A percentile compares a stretch with the other conserved stretches of the same genome.
Evolutionary conservation across 2,888 invertebrate species (phyloP).

Genomic region (Furcula furcula): DNA sequence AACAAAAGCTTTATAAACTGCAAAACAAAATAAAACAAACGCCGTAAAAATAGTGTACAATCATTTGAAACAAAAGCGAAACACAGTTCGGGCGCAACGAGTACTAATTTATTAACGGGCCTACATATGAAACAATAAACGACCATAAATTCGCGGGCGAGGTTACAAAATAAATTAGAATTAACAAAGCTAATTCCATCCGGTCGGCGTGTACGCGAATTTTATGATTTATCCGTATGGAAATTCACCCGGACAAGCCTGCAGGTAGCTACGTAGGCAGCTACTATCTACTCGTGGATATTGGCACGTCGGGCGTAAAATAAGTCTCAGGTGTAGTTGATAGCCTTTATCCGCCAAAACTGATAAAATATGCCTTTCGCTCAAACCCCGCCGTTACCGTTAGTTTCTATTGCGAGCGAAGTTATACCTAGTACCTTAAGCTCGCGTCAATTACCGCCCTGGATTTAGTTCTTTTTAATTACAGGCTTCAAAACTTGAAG

Average conservation of each 20-base stretch:
- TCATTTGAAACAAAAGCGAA: too few species aligned
- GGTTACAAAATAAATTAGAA: constrained; percentile 48
- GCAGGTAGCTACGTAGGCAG: constrained; percentile 19
- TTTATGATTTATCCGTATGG: constrained; percentile 58
- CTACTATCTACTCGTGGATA: constrained; percentile 40
- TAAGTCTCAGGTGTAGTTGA: constrained; percentile 77
- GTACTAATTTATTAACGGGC: constrained; percentile 27
- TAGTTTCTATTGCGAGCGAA: constrained; percentile 47
- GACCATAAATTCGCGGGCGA: constrained; percentile 27
- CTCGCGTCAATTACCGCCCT: constrained; percentile 12
- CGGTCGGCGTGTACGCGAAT: constrained; percentile 38
- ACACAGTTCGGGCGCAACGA: constrained; percentile 16
- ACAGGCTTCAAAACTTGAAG: constrained; percentile 5
- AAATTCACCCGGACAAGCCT: constrained; percentile 37
- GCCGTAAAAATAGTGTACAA: too few species aligned
- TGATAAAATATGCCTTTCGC: constrained; percentile 69
- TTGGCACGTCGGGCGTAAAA: constrained; percentile 74
- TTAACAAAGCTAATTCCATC: constrained; percentile 51
- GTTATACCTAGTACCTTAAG: constrained; percentile 46
- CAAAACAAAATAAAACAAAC: too few species aligned
- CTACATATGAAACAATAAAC: constrained; percentile 40
- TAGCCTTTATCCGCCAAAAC: constrained; percentile 75
- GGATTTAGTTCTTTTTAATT: constrained; percentile 7
- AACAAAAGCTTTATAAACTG: too few species aligned
- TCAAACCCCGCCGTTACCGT: constrained; percentile 49